Evolutionary conservation across 2,797 vertebrate genomes (phyloP), one percentile per base, ranked within the genome.

Genomic region (Alfaro cultratus): DNA sequence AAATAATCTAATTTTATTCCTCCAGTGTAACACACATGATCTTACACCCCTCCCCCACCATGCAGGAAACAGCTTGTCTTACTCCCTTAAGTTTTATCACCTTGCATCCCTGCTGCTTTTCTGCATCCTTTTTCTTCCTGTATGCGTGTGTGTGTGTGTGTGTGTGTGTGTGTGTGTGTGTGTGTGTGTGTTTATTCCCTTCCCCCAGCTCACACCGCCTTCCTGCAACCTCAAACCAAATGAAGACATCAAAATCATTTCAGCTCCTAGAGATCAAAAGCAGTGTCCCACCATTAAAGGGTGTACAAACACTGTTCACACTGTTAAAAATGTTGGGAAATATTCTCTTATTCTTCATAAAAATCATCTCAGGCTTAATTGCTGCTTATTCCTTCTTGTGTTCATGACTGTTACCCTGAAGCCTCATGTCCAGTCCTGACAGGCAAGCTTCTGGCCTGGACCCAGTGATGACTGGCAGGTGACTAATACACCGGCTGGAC

Each of bases 401-500:
- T 80, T 76, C 79, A 46, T 71, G 12, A 43, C 43, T 53, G 64
- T 74, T 73, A 67, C 78, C 88, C 76, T 73, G 47, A 77, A 77
- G 57, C 47, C 79, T 34, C 36, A 78, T 74, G 72, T 81, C 89
- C 57, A 67, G 80, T 74, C 64, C 76, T 84, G 68, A 86, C 76
- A 76, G 74, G 47, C 46, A 15, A 57, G 75, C 77, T 71, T 77
- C 81, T 90, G 87, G 89, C 86, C 47, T 23, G 1, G n/a, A 75
- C 80, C 82, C 91, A 91, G 82, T 2, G 57, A 87, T 91, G 90
- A 92, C 88, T 91, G 85, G 82, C 86, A 90, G 89, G 87, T 92
- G 91, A 93, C 91, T 91, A 92, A 93, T 87, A 83, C 86, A 87
- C 87, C 80, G 80, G 86, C 86, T 92, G 90, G 86, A 90, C 55